These are phyloP conservation scores for Styela clava DNA, from an alignment of 23 tunicate species.

Conservation along the genomic window DNA sequence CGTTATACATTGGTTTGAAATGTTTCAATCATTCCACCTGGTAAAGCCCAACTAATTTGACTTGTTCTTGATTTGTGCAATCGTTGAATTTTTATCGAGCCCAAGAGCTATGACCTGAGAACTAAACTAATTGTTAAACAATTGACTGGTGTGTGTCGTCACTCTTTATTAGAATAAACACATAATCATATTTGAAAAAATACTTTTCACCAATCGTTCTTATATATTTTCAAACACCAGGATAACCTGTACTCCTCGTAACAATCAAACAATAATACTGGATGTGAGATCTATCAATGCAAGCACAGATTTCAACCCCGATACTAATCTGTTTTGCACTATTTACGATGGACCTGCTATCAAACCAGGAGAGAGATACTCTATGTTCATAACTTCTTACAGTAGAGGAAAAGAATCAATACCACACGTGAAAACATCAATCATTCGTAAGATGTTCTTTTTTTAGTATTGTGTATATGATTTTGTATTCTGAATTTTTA, in stretches of 20 bases:
- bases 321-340: not conserved
- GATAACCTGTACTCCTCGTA: not conserved
- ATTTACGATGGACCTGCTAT: not conserved
- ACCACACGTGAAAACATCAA: not conserved
- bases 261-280: not conserved
- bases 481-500: not conserved
- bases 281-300: not conserved
- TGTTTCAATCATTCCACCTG: no score
- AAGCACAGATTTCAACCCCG: not conserved
- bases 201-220: no score
- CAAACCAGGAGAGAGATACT: not conserved
- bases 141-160: no score
- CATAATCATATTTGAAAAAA: no score
- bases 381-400: not conserved
- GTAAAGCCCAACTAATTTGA: no score
- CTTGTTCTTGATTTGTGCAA: no score
- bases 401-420: conserved; percentile 7
- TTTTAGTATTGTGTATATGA: not conserved
- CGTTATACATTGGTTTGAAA: no score
- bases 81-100: no score
- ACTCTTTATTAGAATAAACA: no score
- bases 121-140: no score
- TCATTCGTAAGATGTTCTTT: not conserved
- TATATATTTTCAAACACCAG: not conserved
- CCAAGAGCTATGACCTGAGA: no score